phyloP scores from a whole-genome alignment of 2,888 invertebrate genomes.

The Caenorhabditis doughertyi region DNA sequence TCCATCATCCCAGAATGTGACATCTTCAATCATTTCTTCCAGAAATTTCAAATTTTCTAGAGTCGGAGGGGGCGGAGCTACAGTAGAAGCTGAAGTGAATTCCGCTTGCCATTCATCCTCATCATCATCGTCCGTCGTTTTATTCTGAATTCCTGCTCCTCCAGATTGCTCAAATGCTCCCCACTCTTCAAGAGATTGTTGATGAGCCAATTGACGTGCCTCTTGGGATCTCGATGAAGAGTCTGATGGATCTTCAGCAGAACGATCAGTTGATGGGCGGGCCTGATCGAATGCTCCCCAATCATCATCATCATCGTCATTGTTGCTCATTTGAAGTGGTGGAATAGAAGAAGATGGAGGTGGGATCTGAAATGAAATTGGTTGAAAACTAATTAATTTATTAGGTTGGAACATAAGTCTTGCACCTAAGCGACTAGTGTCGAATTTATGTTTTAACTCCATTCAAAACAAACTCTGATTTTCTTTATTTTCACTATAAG shows the following conservation, averaged over 20 bases:
- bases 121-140: neutral
- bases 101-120: conserved; percentile 60
- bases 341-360: neutral
- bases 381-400: too few relatives aligned
- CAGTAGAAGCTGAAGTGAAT: conserved; percentile 31
- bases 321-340: conserved; percentile 10
- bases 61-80: neutral
- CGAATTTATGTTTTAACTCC: too few relatives aligned
- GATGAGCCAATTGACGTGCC: conserved; percentile 41
- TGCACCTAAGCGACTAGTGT: too few relatives aligned
- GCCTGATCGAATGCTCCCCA: conserved; percentile 78
- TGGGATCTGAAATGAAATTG: conserved; percentile 12
- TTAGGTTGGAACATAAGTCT: too few relatives aligned
- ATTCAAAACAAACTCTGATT: too few relatives aligned
- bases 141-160: conserved; percentile 23
- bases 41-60: conserved; percentile 30
- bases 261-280: conserved; percentile 38
- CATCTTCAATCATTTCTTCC: conserved; percentile 53
- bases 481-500: too few relatives aligned
- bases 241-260: neutral
- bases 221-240: conserved; percentile 25
- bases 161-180: conserved; percentile 51
- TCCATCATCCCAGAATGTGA: conserved; percentile 54
- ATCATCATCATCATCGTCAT: conserved; percentile 71
- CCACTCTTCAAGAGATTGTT: conserved; percentile 55